Evolutionary conservation across 2,888 invertebrate genomes (phyloP).

Genomic region (Eutolmus rufibarbis): DNA sequence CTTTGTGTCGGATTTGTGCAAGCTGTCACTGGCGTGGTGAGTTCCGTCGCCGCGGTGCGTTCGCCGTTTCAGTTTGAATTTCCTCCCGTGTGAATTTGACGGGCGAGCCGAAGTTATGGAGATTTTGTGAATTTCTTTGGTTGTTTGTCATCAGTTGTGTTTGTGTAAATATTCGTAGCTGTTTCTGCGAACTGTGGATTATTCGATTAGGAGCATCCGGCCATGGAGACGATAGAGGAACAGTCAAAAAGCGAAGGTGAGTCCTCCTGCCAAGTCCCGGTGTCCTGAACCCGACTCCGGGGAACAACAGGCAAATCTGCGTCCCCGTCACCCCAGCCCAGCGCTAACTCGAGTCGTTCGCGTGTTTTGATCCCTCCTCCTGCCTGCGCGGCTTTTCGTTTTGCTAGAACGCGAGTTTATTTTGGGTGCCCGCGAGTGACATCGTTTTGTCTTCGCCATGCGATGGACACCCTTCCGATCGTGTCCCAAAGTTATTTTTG

Average conservation of each 20-base stretch:
- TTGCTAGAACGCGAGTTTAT: neutral
- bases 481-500: neutral
- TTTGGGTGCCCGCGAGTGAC: conserved; percentile 26
- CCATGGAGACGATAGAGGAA: conserved; percentile 60
- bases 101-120: neutral
- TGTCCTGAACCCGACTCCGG: neutral
- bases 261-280: neutral
- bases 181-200: neutral
- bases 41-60: neutral
- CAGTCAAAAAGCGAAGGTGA: conserved; percentile 56
- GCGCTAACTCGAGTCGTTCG: neutral
- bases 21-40: conserved; percentile 22
- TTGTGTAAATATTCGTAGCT: neutral
- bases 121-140: neutral
- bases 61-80: conserved; percentile 33
- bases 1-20: neutral
- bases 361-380: neutral
- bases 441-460: neutral
- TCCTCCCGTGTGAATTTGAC: neutral
- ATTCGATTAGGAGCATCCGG: neutral
- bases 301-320: neutral
- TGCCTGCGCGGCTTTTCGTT: neutral
- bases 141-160: neutral
- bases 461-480: neutral
- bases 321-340: neutral